Evolutionary conservation across 2,113 vertebrate genomes (phyloP), one percentile per base, ranked within the genome.

Genomic region (Notarius lentiginosus): DNA sequence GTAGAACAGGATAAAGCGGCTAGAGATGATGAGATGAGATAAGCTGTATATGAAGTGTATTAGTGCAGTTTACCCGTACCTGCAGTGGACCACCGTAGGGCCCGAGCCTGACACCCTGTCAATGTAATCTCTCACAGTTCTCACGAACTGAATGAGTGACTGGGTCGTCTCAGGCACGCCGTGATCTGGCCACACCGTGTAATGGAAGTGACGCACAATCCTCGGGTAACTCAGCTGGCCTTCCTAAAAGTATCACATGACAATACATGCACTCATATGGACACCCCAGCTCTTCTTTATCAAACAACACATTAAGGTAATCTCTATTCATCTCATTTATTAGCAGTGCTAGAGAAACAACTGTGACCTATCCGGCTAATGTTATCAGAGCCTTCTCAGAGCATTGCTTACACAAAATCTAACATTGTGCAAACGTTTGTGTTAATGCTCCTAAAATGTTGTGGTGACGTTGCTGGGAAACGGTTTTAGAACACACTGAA

Each of bases 181-280:
- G 2, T 99, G 98, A 86, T 99, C 98, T 27, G 98, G 98, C 98
- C 98, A 99, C 83, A 99, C 97, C 0, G 97, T 99, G 90, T 98
- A 99, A 93, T 99, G 98, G 92, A 99, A 99, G 89, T 99, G 98
- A 80, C 98, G 97, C 82, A 99, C 94, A 88, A 97, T 93, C 24
- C 97, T 95, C 0, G 96, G 94, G 56, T 92, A 93, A 60, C 95
- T 94, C 34, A 96, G 80, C 89, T 97, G 94, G 55, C 97, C 96
- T 89, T 99, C 98, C 98, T 99, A 92, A 53, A 65, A 60, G 68
- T 56, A 7, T 47, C 86, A 73, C 34, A 85, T 0, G 51, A 5
- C n/a, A 47, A 14, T 0, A 7, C 30, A 1, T 17, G 10, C 14
- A n/a, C 34, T 73, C 14, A 87, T 51, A n/a, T 68, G 10, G 17